Base-by-base conservation (phyloP, 2,888 invertebrate species). In the Proisotoma minuta region DNA sequence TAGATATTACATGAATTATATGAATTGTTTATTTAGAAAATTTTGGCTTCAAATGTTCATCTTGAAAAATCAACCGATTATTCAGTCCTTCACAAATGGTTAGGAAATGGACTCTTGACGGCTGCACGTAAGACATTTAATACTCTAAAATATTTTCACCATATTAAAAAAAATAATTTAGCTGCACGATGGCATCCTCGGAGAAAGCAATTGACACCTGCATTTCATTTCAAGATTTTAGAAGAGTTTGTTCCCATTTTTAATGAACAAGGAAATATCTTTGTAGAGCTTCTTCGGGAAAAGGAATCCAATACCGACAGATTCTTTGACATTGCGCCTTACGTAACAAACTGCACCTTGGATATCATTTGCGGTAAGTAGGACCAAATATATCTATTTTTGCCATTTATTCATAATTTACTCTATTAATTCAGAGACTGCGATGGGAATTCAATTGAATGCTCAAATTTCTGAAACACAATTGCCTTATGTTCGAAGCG, bases 21-120 rank as follows among this genome's bases (percentile, higher is more conserved):
- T 60, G 22, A 29, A 22, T 10, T 58, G 22, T 2, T 34, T 23
- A 54, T 59, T 59, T 74, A 84, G 82, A 81, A 81, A 58, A 79
- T 85, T 62, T 76, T 84, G 60, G 80, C 80, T 69, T 84, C 82
- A 69, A 79, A 78, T 64, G 82, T 81, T 71, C 82, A 82, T 72
- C 81, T 84, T 59, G 82, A 83, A 74, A 85, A 85, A 76, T 82
- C 84, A 63, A 75, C 76, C 18, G 83, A 83, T 70, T 84, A 84
- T 69, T 77, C 78, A 57, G 76, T 83, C 43, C 76, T 84, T 43
- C 79, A 79, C 60, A 82, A 82, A 18, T 84, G 83, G 83, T 76
- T 84, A 49, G 83, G 83, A 43, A 82, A 82, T 2, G 83, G 83
- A 10, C 76, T 84, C 10, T 77, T 83, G 12, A 83, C 83, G 51